Percentiles rank a stretch among this genome's conserved stretches.
These are phyloP conservation scores for Gadus chalcogrammus DNA, from an alignment of 2,113 vertebrate genomes.

Conservation along the genomic window DNA sequence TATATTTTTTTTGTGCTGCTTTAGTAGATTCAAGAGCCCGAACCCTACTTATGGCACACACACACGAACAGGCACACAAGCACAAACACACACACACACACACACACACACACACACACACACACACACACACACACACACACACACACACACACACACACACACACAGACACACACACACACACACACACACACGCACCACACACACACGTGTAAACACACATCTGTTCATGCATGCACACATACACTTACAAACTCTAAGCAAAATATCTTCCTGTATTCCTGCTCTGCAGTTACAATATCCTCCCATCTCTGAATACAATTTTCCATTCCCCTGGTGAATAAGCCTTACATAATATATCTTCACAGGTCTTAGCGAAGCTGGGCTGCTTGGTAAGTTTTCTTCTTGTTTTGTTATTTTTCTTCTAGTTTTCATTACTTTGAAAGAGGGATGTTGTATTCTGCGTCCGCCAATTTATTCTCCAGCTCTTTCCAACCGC, in stretches of 20 bases:
- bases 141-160: not conserved
- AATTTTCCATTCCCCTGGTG: not conserved
- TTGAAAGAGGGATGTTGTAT: not conserved
- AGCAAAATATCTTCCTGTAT: not conserved
- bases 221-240: not conserved
- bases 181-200: too few relatives aligned
- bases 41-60: too few relatives aligned
- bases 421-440: not conserved
- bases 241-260: not conserved
- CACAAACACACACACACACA: not conserved
- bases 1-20: too few relatives aligned
- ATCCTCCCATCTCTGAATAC: not conserved
- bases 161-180: too few relatives aligned
- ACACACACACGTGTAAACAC: too few relatives aligned
- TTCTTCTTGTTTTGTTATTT: conserved; percentile 6
- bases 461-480: not conserved
- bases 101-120: not conserved
- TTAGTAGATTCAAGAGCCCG: too few relatives aligned
- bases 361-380: conserved; percentile 10
- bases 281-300: too few relatives aligned
- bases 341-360: conserved; percentile 1
- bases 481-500: not conserved
- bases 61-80: too few relatives aligned
- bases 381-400: conserved; percentile 12
- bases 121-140: not conserved